phyloP scores from a whole-genome alignment of 2,113 vertebrate genomes.

The Turdus rufiventris region DNA sequence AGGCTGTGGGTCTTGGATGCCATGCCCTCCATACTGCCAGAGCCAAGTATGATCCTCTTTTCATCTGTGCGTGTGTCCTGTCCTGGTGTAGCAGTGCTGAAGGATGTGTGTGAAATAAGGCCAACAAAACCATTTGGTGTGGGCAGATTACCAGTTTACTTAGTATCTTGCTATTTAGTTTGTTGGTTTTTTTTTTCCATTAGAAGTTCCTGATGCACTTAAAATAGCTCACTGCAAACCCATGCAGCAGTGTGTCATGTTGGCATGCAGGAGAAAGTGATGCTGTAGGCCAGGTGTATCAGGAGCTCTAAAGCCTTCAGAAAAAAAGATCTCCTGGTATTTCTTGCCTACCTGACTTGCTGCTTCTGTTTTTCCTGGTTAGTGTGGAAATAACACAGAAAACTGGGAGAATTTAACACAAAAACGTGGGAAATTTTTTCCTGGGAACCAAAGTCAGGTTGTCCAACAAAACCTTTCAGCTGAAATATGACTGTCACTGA shows the following conservation, averaged over 20 bases:
- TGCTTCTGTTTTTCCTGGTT: not conserved
- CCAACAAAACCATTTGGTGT: not conserved
- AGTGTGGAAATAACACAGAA: not conserved
- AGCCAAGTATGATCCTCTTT: not conserved
- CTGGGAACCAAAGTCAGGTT: not conserved
- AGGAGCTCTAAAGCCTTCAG: not conserved
- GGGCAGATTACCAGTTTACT: not conserved
- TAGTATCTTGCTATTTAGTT: not conserved
- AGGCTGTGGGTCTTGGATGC: not conserved
- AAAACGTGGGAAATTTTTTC: not conserved
- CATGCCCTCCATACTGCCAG: fast-evolving
- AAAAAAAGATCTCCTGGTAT: not conserved
- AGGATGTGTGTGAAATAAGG: not conserved
- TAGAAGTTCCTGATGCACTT: not conserved
- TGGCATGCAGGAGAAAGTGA: not conserved
- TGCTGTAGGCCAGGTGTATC: not conserved
- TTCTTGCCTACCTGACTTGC: not conserved
- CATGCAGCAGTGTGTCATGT: not conserved
- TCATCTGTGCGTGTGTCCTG: fast-evolving
- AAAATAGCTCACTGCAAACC: not conserved
- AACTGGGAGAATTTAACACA: not conserved
- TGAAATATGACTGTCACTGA: not conserved
- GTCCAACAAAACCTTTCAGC: not conserved
- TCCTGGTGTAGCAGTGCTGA: not conserved
- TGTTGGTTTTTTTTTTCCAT: not conserved